Evolutionary conservation across 2,797 vertebrate genomes (phyloP).

Genomic region (Mus minutoides): DNA sequence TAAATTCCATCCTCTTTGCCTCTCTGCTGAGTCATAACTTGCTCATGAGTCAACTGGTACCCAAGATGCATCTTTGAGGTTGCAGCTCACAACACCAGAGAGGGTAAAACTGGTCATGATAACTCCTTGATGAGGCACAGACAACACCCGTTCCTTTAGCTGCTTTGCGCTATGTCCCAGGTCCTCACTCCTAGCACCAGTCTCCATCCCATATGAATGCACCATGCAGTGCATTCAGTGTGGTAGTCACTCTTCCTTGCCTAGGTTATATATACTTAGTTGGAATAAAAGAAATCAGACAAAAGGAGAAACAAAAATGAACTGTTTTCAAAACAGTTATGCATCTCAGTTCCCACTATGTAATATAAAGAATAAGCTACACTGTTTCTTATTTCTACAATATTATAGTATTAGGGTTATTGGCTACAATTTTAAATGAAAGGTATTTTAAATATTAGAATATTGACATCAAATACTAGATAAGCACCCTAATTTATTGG

Average conservation of each 20-base stretch:
- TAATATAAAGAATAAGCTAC: conserved; percentile 4
- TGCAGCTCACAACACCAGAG: not conserved
- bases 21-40: conserved; percentile 10
- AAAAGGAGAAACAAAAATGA: conserved; percentile 45
- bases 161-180: not conserved
- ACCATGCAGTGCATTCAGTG: not conserved
- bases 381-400: conserved; percentile 25
- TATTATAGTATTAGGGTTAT: not conserved
- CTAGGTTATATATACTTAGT: not conserved
- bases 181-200: not conserved
- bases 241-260: not conserved
- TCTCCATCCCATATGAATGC: not conserved
- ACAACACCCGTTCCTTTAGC: not conserved
- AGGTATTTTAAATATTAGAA: conserved; percentile 50
- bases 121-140: not conserved
- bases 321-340: not conserved
- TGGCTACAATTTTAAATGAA: conserved; percentile 23
- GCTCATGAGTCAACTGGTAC: not conserved
- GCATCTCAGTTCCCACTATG: not conserved
- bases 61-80: not conserved
- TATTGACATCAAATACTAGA: conserved; percentile 36
- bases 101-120: not conserved
- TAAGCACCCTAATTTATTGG: conserved; percentile 45
- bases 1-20: not conserved
- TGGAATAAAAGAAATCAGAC: conserved; percentile 14